A percentile compares a stretch with the other conserved stretches of the same genome.
Conservation (phyloP, 2,888 invertebrate genomes). For the Oeneis ivallda region DNA sequence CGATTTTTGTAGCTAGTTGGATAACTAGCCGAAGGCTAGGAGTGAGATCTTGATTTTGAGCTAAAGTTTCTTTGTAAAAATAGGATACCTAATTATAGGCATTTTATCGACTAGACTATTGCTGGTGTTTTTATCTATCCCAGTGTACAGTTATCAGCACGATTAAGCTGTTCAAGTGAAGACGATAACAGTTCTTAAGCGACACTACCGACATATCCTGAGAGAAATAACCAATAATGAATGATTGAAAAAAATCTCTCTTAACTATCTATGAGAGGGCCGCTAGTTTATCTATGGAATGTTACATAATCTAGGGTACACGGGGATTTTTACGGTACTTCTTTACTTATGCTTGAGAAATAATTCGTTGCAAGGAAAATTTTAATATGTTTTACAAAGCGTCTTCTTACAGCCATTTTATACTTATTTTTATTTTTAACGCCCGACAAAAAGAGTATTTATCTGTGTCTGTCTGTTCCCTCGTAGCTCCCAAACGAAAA, state of each 20-base stretch:
- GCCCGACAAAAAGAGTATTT: no score
- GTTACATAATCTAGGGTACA: constrained; percentile 47
- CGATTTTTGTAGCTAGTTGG: no score
- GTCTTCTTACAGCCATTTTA: no score
- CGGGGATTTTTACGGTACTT: constrained; percentile 53
- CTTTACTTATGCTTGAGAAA: constrained; percentile 20
- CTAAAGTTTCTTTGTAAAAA: not conserved
- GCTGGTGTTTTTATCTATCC: constrained; percentile 29
- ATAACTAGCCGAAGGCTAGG: no score
- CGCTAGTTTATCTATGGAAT: constrained; percentile 51
- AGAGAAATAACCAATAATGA: constrained; percentile 41
- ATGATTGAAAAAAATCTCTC: constrained; percentile 45
- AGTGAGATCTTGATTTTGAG: not conserved
- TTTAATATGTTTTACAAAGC: not conserved
- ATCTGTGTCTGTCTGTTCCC: no score
- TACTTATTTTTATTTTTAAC: no score
- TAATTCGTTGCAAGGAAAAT: constrained; percentile 29
- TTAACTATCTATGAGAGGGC: constrained; percentile 46
- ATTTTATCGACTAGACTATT: constrained; percentile 5
- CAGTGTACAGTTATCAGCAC: constrained; percentile 34
- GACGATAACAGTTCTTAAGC: constrained; percentile 38
- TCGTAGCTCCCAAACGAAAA: no score
- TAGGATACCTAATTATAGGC: not conserved
- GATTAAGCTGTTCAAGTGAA: constrained; percentile 33
- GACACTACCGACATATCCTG: constrained; percentile 41